A percentile compares a stretch with the other conserved stretches of the same genome.
Evolutionary conservation across 1,140 invertebrate species (phyloP).

Genomic region (Lasaia peninsularis): DNA sequence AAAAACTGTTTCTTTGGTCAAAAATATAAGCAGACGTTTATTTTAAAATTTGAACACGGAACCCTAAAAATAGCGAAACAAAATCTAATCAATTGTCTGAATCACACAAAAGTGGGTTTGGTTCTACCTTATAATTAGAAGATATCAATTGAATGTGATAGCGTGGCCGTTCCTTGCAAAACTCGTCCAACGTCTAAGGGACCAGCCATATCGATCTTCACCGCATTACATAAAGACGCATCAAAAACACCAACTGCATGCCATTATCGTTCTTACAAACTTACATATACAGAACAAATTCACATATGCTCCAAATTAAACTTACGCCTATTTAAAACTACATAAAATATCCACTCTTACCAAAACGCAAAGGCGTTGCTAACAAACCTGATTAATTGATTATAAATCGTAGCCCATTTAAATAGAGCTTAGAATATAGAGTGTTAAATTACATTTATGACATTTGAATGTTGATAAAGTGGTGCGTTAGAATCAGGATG

Average conservation of each 20-base stretch:
- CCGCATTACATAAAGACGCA: constrained; percentile 28
- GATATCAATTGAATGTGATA: constrained; percentile 74
- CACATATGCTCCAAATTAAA: constrained; percentile 33
- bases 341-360: constrained; percentile 25
- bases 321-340: constrained; percentile 27
- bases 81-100: constrained; percentile 50
- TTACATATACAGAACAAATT: constrained; percentile 22
- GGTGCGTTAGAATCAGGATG: constrained; percentile 70
- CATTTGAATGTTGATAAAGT: constrained; percentile 27
- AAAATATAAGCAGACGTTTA: no score
- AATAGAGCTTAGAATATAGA: constrained; percentile 31
- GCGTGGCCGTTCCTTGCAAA: constrained; percentile 66
- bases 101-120: constrained; percentile 45
- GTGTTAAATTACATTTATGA: constrained; percentile 21
- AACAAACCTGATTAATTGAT: constrained; percentile 14
- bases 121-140: constrained; percentile 73
- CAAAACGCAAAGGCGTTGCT: constrained; percentile 22
- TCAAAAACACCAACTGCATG: constrained; percentile 10
- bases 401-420: constrained; percentile 17
- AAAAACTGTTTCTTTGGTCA: no score
- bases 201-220: constrained; percentile 50
- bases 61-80: background rate
- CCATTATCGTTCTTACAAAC: constrained; percentile 18
- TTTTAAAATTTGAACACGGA: no score
- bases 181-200: constrained; percentile 67